These are phyloP conservation scores for Sitophilus oryzae DNA, from an alignment of 1,140 invertebrate species.

Conservation along the genomic window DNA sequence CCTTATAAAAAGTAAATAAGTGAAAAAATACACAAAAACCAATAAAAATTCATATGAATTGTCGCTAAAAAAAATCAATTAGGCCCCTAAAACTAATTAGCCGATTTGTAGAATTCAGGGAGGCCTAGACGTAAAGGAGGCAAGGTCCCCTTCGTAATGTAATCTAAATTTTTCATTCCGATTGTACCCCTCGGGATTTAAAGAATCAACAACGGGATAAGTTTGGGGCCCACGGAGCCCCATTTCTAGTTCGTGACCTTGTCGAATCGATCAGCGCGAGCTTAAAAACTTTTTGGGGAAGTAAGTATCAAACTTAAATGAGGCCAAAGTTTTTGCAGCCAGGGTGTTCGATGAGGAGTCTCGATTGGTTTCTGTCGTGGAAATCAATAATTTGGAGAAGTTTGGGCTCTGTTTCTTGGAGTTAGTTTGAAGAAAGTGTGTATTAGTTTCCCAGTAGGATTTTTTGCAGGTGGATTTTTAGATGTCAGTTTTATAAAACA, in stretches of 20 bases:
- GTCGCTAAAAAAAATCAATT: too few relatives aligned
- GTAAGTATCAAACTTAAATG: constrained; percentile 26
- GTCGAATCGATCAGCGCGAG: constrained; percentile 17
- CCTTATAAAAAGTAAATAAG: too few relatives aligned
- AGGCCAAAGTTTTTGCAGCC: constrained; percentile 22
- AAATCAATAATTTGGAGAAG: too few relatives aligned
- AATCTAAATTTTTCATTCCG: constrained; percentile 45
- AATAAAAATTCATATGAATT: too few relatives aligned
- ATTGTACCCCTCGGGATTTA: constrained; percentile 31
- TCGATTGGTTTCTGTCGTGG: too few relatives aligned
- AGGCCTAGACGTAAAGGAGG: constrained; percentile 30
- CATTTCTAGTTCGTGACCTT: constrained; percentile 24
- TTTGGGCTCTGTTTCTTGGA: too few relatives aligned
- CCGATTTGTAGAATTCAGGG: constrained; percentile 44
- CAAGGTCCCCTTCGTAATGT: constrained; percentile 36
- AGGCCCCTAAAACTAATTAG: constrained; percentile 44
- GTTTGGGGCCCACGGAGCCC: not conserved
- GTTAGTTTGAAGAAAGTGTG: too few relatives aligned
- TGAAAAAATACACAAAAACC: too few relatives aligned
- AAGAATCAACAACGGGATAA: constrained; percentile 12
- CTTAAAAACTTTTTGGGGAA: constrained; percentile 17
- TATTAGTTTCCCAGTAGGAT: too few relatives aligned
- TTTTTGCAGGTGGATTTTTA: too few relatives aligned
- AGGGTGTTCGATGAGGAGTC: too few relatives aligned
- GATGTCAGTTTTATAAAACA: too few relatives aligned